These are phyloP conservation scores for Scaptodrosophila lebanonensis DNA, from an alignment of 1,140 invertebrate genomes.

Conservation along the genomic window DNA sequence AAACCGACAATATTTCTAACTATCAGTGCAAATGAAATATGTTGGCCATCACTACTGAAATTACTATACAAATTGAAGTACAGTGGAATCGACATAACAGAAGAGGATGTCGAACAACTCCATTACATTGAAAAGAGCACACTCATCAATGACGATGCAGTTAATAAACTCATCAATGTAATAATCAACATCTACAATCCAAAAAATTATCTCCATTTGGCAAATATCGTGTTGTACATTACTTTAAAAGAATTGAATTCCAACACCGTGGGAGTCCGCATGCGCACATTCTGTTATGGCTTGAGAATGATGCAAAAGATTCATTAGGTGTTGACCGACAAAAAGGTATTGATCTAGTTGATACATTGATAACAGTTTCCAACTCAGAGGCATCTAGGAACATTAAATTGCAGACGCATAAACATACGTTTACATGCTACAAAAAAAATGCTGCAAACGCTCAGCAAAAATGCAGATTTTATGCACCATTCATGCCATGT, in stretches of 20 bases:
- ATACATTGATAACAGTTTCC: slow-evolving; percentile 32
- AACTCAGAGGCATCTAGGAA: slow-evolving; percentile 33
- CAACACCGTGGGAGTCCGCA: slow-evolving; percentile 75
- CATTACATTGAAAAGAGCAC: slow-evolving; percentile 46
- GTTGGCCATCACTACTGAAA: slow-evolving; percentile 67
- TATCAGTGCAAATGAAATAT: slow-evolving; percentile 70
- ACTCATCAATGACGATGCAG: slow-evolving; percentile 76
- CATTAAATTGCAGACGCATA: slow-evolving; percentile 41
- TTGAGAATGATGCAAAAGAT: slow-evolving; percentile 45
- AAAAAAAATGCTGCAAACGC: slow-evolving; percentile 64
- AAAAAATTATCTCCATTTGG: slow-evolving; percentile 48
- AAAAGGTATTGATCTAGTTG: neutral
- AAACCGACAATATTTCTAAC: slow-evolving; percentile 70
- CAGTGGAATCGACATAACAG: slow-evolving; percentile 33
- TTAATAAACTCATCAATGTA: slow-evolving; percentile 64
- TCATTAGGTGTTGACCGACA: neutral
- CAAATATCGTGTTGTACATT: slow-evolving; percentile 61
- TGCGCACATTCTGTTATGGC: slow-evolving; percentile 54
- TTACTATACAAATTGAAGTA: slow-evolving; percentile 70
- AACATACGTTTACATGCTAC: slow-evolving; percentile 47
- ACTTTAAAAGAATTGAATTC: slow-evolving; percentile 77
- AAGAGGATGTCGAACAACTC: slow-evolving; percentile 16
- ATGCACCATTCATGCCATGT: slow-evolving; percentile 54
- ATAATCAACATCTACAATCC: slow-evolving; percentile 2
- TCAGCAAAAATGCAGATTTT: slow-evolving; percentile 65